These are phyloP conservation scores for Erpornis zantholeuca DNA, from an alignment of 2,113 vertebrate species.

Conservation along the genomic window DNA sequence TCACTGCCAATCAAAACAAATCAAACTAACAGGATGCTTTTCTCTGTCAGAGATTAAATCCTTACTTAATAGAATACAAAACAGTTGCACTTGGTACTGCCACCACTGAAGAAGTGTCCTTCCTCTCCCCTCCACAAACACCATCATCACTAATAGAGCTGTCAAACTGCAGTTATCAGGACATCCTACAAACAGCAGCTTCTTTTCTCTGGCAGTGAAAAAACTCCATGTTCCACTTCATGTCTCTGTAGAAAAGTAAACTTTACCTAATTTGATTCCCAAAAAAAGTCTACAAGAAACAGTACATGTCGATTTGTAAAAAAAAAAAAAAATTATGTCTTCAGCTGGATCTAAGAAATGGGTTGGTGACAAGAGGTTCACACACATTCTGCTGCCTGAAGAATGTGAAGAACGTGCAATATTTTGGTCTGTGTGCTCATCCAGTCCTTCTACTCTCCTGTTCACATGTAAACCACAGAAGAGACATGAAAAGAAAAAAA, in stretches of 20 bases:
- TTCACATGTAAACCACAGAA: neutral
- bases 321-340: neutral
- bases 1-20: slow-evolving; percentile 51
- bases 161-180: slow-evolving; percentile 15
- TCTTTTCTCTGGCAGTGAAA: neutral
- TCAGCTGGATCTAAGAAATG: neutral
- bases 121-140: neutral
- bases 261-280: neutral
- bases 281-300: neutral
- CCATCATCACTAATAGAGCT: neutral
- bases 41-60: slow-evolving; percentile 49
- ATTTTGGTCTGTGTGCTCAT: neutral
- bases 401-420: neutral
- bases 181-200: neutral
- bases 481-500: neutral
- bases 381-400: neutral
- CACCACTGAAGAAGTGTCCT: slow-evolving; percentile 22
- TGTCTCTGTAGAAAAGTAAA: neutral
- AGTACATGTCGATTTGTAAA: accelerated
- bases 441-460: neutral
- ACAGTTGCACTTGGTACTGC: slow-evolving; percentile 15
- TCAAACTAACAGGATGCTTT: slow-evolving; percentile 28
- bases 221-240: neutral
- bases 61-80: slow-evolving; percentile 39
- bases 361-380: neutral